phyloP scores from a whole-genome alignment of 2,797 vertebrate genomes.

The Alectoris magna region DNA sequence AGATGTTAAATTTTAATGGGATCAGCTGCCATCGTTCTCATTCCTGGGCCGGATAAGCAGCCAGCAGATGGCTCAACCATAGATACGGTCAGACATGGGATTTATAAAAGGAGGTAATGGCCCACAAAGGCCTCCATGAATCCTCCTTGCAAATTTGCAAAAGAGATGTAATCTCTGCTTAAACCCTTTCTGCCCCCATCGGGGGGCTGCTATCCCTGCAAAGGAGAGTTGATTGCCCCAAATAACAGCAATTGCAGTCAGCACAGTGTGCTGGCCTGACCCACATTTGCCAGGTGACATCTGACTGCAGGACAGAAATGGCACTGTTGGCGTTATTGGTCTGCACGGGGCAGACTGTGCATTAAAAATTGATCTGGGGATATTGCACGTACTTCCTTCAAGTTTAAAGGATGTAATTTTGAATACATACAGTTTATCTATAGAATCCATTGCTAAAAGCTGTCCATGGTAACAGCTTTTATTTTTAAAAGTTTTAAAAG shows the following conservation, averaged over 20 bases:
- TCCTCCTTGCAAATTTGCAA: slow-evolving; percentile 53
- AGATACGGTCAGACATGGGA: neutral
- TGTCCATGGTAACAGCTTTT: neutral
- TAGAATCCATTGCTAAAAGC: neutral
- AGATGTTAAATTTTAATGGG: neutral
- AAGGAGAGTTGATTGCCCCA: slow-evolving; percentile 49
- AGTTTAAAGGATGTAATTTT: neutral
- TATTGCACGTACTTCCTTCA: neutral
- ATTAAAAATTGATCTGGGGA: neutral
- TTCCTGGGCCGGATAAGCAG: neutral
- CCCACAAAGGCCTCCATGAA: slow-evolving; percentile 49
- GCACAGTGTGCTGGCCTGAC: neutral
- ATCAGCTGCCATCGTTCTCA: slow-evolving; percentile 21
- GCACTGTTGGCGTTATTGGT: neutral
- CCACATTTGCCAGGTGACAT: slow-evolving; percentile 60
- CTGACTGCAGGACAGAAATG: slow-evolving; percentile 7
- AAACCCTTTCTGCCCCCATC: slow-evolving; percentile 51
- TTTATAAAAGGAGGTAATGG: slow-evolving; percentile 38
- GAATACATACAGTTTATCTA: neutral
- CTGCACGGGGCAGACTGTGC: neutral
- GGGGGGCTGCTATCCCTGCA: slow-evolving; percentile 14
- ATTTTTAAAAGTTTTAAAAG: neutral
- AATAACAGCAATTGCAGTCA: slow-evolving; percentile 51
- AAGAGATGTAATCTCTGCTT: slow-evolving; percentile 39
- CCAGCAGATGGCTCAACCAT: slow-evolving; percentile 50